A percentile compares a stretch with the other conserved stretches of the same genome.
These are phyloP conservation scores for Bufotes viridis DNA, from an alignment of 2,797 vertebrate genomes.

Conservation along the genomic window DNA sequence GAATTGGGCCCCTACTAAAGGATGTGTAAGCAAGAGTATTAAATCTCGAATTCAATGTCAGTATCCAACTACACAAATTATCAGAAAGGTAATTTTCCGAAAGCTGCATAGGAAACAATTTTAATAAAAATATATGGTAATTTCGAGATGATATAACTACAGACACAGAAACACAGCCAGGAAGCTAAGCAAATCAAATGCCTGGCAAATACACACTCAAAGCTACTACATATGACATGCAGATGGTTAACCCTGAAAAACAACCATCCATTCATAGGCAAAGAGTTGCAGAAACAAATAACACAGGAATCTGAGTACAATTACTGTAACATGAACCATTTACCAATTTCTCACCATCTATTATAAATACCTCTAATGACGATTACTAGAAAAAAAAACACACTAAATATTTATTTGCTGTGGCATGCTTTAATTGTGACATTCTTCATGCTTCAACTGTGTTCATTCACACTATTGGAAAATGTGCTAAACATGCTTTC, in stretches of 20 bases:
- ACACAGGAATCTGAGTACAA: not conserved
- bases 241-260: not conserved
- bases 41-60: not conserved
- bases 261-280: not conserved
- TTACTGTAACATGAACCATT: not conserved
- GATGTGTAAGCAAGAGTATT: too few relatives aligned
- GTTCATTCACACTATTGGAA: not conserved
- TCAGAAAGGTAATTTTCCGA: not conserved
- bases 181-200: not conserved
- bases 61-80: not conserved
- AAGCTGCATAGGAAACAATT: not conserved
- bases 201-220: not conserved
- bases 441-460: not conserved
- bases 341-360: not conserved
- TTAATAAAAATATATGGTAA: not conserved
- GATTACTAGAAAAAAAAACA: not conserved
- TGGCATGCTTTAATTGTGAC: not conserved
- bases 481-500: not conserved
- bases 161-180: conserved; percentile 4
- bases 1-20: too few relatives aligned
- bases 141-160: conserved; percentile 1
- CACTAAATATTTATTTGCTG: not conserved
- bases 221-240: conserved; percentile 12
- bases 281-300: conserved; percentile 1
- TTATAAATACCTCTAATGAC: not conserved